These are phyloP conservation scores for Temnothorax unifasciatus DNA, from an alignment of 2,888 invertebrate genomes.

Conservation along the genomic window DNA sequence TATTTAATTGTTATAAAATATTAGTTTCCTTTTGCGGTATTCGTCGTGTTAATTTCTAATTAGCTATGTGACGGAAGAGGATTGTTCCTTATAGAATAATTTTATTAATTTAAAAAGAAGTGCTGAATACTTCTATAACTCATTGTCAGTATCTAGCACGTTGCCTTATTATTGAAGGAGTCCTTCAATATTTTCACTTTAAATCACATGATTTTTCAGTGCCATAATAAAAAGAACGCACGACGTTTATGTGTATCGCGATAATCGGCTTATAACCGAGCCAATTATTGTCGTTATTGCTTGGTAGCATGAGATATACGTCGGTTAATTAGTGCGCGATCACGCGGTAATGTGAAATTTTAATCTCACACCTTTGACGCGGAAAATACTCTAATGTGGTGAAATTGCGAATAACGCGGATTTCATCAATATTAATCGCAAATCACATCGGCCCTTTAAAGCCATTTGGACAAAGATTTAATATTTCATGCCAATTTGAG, in stretches of 20 bases:
- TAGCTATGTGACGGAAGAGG: not conserved
- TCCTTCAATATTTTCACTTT: not conserved
- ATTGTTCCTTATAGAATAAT: slow-evolving; percentile 15
- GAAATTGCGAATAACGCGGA: slow-evolving; percentile 47
- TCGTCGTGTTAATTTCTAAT: not conserved
- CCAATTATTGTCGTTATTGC: slow-evolving; percentile 70
- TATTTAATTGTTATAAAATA: not conserved
- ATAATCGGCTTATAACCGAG: slow-evolving; percentile 71
- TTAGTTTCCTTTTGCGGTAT: not conserved
- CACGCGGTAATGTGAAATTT: slow-evolving; percentile 71
- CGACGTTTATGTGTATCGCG: slow-evolving; percentile 53
- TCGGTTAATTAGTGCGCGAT: slow-evolving; percentile 63
- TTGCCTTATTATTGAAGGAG: not conserved
- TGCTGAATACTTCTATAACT: not conserved
- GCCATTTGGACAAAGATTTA: slow-evolving; percentile 54
- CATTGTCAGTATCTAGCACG: too few species aligned
- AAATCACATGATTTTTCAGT: slow-evolving; percentile 20
- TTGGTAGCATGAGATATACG: slow-evolving; percentile 60
- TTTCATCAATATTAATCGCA: slow-evolving; percentile 52
- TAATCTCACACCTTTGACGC: slow-evolving; percentile 67
- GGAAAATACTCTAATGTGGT: slow-evolving; percentile 52
- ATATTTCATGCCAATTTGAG: slow-evolving; percentile 52
- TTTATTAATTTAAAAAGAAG: slow-evolving; percentile 1
- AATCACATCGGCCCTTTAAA: slow-evolving; percentile 47
- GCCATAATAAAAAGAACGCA: slow-evolving; percentile 11